Evolutionary conservation across 2,797 vertebrate genomes (phyloP).

Genomic region (Malurus leucopterus): DNA sequence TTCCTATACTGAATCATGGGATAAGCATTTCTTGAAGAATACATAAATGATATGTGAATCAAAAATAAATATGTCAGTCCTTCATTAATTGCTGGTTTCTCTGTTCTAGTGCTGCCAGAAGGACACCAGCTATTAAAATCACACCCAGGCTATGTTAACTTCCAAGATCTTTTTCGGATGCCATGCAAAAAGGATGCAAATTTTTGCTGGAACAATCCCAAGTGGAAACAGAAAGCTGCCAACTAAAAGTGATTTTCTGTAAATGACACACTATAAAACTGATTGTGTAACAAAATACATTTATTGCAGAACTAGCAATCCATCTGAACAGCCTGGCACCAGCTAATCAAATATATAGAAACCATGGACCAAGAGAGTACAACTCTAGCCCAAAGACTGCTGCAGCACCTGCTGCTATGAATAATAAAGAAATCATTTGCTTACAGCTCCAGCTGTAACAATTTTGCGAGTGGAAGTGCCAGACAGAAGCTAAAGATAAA

Average conservation of each 20-base stretch:
- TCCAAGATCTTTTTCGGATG: conserved; percentile 25
- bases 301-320: conserved; percentile 15
- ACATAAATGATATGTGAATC: background rate
- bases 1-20: background rate
- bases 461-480: conserved; percentile 48
- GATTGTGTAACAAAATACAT: conserved; percentile 22
- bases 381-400: conserved; percentile 31
- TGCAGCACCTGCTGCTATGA: conserved; percentile 63
- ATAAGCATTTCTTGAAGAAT: background rate
- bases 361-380: background rate
- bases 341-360: conserved; percentile 51
- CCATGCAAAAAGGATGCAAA: conserved; percentile 21
- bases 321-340: conserved; percentile 2
- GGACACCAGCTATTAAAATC: background rate
- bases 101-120: background rate
- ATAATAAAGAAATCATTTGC: conserved; percentile 58
- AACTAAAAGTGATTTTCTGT: conserved; percentile 43
- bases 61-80: background rate
- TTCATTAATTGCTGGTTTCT: background rate
- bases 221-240: conserved; percentile 24
- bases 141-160: background rate
- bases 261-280: conserved; percentile 20
- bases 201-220: conserved; percentile 38
- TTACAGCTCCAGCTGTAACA: conserved; percentile 31
- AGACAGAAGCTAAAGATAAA: conserved; percentile 57